Evolutionary conservation across 2,888 invertebrate genomes (phyloP).

Genomic region (Dolichomitus sp.): DNA sequence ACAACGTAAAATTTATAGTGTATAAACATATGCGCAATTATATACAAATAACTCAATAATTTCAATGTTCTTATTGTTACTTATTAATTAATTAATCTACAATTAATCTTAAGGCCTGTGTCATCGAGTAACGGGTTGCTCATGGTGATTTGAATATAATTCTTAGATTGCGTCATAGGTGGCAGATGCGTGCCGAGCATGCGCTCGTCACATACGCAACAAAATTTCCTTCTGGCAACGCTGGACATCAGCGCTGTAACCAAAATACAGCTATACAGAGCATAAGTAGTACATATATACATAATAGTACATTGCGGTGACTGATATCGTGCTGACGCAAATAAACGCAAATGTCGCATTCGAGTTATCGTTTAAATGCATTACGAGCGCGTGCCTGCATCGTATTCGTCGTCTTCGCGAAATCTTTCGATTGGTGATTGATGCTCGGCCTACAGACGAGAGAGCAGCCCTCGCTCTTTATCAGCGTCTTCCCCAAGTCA

Average conservation of each 20-base stretch:
- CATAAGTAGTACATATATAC: conserved; percentile 11
- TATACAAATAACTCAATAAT: too few relatives aligned
- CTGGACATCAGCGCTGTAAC: conserved; percentile 1
- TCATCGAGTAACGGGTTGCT: too few relatives aligned
- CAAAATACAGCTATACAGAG: conserved; percentile 32
- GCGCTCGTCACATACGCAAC: too few relatives aligned
- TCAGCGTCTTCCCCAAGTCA: conserved; percentile 21
- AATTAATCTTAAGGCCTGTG: too few relatives aligned
- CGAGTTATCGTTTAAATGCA: conserved; percentile 22
- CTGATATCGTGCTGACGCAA: conserved; percentile 37
- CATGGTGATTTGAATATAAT: too few relatives aligned
- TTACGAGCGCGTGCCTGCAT: neutral
- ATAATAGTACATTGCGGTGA: conserved; percentile 8
- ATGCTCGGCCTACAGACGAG: conserved; percentile 21
- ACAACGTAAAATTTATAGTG: too few relatives aligned
- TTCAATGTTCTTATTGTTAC: too few relatives aligned
- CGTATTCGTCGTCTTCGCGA: conserved; percentile 9
- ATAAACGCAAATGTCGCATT: conserved; percentile 38
- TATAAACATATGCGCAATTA: too few relatives aligned
- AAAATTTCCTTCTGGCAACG: too few relatives aligned
- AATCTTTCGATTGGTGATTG: neutral
- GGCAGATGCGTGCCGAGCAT: too few relatives aligned
- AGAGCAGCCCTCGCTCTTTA: neutral
- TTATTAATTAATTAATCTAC: too few relatives aligned
- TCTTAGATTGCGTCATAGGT: too few relatives aligned